Evolutionary conservation across 1,140 invertebrate genomes (phyloP), one percentile per base, ranked within the genome.

Genomic region (Ceratoteleas bidentatus): DNA sequence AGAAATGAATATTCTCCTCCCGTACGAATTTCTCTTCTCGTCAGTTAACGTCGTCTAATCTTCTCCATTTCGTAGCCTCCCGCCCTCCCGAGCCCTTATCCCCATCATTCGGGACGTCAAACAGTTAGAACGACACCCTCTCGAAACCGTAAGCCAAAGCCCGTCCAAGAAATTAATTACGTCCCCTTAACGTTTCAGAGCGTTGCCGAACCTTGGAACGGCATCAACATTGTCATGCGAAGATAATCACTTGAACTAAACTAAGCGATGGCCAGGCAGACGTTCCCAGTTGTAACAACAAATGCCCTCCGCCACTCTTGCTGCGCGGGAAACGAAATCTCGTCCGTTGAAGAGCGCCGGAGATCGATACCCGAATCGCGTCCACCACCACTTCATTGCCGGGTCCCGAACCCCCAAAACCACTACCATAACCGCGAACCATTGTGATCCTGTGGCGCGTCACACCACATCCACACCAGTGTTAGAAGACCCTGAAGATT

Each of bases 191-290:
- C 40, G 47, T 83, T 82, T 68, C 64, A 83, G 80, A 78, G 65
- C 15, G 49, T 47, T 64, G 40, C 36, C 57, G 69, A 83, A 85
- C 76, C 77, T 78, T 80, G 65, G 56, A 68, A 58, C 33, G 54
- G 65, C 64, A 69, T 57, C 73, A 73, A 58, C 36, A 79, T 73
- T 81, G 70, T 75, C 68, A 80, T 84, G 83, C 83, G 83, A 85
- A 60, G 80, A 85, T 85, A 85, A 85, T 84, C 83, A 84, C 68
- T 83, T 78, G 36, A 74, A 57, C 45, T 68, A 68, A 77, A 78
- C 38, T 45, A 49, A 64, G 54, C 58, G n/a, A 70, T 57, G 60
- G 62, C 15, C 13, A 68, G 68, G 66, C 14, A 77, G 47, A 75
- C 56, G 47, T 73, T 68, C 62, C 14, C 66, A 64, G 58, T 73